Evolutionary conservation across 1,140 invertebrate species (phyloP).

Genomic region (Diploscapter pachys): DNA sequence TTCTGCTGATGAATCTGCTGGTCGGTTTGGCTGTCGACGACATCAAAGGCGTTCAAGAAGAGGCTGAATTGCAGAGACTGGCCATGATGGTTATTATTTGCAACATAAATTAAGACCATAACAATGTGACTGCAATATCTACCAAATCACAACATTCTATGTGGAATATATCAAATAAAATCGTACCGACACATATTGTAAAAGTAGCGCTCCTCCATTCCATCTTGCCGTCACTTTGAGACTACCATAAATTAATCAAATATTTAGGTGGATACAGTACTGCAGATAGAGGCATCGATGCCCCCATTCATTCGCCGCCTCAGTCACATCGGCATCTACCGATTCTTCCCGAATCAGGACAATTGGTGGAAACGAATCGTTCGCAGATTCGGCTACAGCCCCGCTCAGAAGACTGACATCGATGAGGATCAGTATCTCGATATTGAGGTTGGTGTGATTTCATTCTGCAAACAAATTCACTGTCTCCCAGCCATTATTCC

Average conservation of each 20-base stretch:
- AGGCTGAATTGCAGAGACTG: constrained; percentile 63
- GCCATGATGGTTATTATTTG: constrained; percentile 62
- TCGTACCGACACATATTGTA: too few species aligned
- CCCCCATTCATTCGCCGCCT: constrained; percentile 6
- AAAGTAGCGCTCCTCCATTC: neutral
- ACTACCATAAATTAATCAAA: neutral
- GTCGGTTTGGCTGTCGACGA: constrained; percentile 63
- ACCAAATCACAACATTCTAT: neutral
- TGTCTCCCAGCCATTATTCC: too few species aligned
- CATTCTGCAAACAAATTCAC: too few species aligned
- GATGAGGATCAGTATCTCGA: too few species aligned
- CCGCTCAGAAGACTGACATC: too few species aligned
- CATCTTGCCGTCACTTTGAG: neutral
- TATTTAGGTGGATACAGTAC: constrained; percentile 30
- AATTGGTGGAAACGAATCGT: too few species aligned
- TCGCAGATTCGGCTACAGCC: too few species aligned
- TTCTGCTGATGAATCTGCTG: constrained; percentile 63
- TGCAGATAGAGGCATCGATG: constrained; percentile 29
- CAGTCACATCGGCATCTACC: constrained; percentile 2
- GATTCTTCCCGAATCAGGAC: neutral
- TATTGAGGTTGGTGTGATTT: too few species aligned
- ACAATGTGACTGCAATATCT: neutral
- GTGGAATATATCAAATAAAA: neutral
- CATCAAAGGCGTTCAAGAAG: constrained; percentile 62
- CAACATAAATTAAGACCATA: neutral